Percentiles rank a stretch among this genome's conserved stretches.
These are phyloP conservation scores for Zootoca vivipara DNA, from an alignment of 2,113 vertebrate species.

Conservation along the genomic window DNA sequence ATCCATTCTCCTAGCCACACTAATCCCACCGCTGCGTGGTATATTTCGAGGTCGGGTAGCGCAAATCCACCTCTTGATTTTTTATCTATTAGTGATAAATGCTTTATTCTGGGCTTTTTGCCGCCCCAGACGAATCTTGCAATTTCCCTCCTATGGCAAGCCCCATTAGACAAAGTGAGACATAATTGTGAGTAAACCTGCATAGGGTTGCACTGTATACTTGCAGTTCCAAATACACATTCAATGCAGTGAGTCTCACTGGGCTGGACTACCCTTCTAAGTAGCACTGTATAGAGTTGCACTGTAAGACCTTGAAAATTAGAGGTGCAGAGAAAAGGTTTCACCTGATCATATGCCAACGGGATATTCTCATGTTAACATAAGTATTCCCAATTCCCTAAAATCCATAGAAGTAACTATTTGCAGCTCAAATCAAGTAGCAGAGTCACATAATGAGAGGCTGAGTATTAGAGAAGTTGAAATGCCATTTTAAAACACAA, in stretches of 20 bases:
- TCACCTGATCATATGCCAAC: conserved; percentile 2
- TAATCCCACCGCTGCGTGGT: too few species aligned
- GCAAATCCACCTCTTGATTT: too few species aligned
- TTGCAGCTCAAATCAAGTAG: not conserved
- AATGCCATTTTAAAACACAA: conserved; percentile 12
- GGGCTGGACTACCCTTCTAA: not conserved
- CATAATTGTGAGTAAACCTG: not conserved
- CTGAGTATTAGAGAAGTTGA: not conserved
- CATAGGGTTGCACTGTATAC: not conserved
- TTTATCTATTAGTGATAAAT: too few species aligned
- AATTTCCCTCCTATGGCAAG: not conserved
- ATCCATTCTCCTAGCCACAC: too few species aligned
- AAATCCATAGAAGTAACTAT: conserved; percentile 23
- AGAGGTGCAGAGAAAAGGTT: conserved; percentile 12
- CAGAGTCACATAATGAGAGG: not conserved
- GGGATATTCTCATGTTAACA: not conserved
- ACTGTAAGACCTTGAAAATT: not conserved
- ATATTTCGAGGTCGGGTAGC: too few species aligned
- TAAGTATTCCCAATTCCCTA: not conserved
- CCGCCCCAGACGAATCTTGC: too few species aligned
- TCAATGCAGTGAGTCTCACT: not conserved
- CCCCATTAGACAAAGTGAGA: not conserved
- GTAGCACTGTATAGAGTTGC: not conserved
- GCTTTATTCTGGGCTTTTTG: too few species aligned
- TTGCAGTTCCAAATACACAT: not conserved